Base-by-base conservation (phyloP, 2,888 invertebrate species). In the Rhagonycha lutea region DNA sequence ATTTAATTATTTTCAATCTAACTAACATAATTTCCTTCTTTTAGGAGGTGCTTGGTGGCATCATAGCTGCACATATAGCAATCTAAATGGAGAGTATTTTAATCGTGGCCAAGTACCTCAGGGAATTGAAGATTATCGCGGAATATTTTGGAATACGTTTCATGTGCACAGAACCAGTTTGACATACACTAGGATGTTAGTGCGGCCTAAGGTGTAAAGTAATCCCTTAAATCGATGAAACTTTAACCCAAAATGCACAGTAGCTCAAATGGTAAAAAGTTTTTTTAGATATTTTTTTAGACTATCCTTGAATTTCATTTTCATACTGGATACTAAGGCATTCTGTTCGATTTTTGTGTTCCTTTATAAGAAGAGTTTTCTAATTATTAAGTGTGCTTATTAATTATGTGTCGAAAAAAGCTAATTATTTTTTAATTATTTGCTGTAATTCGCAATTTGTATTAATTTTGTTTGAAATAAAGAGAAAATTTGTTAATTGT, bases 1-100 rank as follows among this genome's bases (percentile, higher is more conserved):
- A n/a, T n/a, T n/a, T n/a, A n/a, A n/a, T n/a, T n/a, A n/a, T n/a
- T n/a, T n/a, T n/a, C n/a, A n/a, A n/a, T n/a, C n/a, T n/a, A 63
- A 18, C 14, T 14, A 65, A 65, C 10, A 14, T 4, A n/a, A n/a
- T 14, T 68, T 28, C 62, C 8, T 68, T 11, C 1, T 81, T 81
- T 70, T 73, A 86, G 86, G 90, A 7, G 94, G 93, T 0, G 94
- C 91, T 3, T 94, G 94, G 91, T 94, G 94, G 94, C 94, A 93
- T 83, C 92, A 91, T 80, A 90, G 91, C 72, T 94, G 94, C 81
- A 93, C 92, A 79, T 92, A 91, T 79, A 91, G 92, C 85, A 94
- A 94, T 82, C 87, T 94, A 26, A 92, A 94, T 84, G 94, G 94
- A 7, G 89, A 89, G 82, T 94, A 92, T 82, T 85, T 91, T 23